Conservation (phyloP, 2,113 vertebrate species). For the Macroglossus sobrinus region DNA sequence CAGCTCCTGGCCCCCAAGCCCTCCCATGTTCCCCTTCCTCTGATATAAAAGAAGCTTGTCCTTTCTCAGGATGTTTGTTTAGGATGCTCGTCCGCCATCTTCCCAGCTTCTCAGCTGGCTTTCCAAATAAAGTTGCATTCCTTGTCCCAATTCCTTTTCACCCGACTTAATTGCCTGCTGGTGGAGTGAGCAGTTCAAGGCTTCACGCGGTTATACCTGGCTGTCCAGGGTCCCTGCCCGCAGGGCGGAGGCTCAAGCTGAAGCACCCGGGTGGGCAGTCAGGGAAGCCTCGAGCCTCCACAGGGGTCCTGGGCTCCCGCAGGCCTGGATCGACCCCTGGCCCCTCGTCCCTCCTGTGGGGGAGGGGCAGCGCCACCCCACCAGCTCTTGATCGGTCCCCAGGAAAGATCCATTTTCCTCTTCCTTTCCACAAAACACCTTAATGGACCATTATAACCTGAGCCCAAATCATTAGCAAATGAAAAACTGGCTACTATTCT, state of each 20-base stretch:
- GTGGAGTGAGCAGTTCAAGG: background rate
- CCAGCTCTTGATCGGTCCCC: background rate
- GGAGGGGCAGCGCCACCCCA: background rate
- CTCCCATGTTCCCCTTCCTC: background rate
- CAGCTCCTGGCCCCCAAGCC: background rate
- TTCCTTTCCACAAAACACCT: conserved; percentile 29
- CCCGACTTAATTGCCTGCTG: background rate
- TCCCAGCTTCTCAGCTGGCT: background rate
- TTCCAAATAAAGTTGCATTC: background rate
- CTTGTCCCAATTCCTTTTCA: background rate
- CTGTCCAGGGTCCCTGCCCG: rapidly evolving
- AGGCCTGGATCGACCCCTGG: background rate
- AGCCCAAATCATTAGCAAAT: conserved; percentile 55
- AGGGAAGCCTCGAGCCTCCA: background rate
- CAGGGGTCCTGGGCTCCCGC: background rate
- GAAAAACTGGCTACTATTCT: conserved; percentile 23
- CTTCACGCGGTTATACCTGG: background rate
- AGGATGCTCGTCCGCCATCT: background rate
- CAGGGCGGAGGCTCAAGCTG: background rate
- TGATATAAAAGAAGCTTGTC: no score
- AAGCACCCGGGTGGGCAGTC: rapidly evolving
- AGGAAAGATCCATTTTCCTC: conserved; percentile 25
- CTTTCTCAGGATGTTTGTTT: background rate
- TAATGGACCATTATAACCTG: conserved; percentile 51
- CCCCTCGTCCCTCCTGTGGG: background rate